Evolutionary conservation across 2,888 invertebrate species (phyloP), one percentile per base, ranked within the genome.

Genomic region (Eupeodes luniger): DNA sequence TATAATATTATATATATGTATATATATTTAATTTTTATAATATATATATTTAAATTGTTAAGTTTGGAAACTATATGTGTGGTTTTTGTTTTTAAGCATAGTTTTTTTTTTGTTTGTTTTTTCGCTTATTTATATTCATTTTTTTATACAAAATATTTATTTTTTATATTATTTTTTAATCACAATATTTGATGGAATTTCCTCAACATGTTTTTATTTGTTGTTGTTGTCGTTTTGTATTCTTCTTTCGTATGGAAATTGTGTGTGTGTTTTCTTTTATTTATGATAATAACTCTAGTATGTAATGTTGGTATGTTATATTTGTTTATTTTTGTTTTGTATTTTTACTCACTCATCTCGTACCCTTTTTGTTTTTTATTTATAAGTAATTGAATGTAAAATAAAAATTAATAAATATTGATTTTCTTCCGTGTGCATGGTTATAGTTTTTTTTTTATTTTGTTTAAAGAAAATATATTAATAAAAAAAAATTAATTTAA

Each of bases 121-220:
- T 74, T 59, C 64, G 83, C 79, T 85, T 85, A 70, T 78, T 77
- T 81, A 85, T 81, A 81, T 53, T 69, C 40, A 67, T 79, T 61
- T 80, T 80, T 87, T 83, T 87, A 87, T 83, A 87, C 80, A 87
- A 87, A 83, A 87, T 87, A 83, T 87, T 83, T 87, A 83, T 87
- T 83, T 80, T 82, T 62, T 77, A 67, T 11, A 72, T 78, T 19
- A 55, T 55, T 59, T 80, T 83, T 87, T 87, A 87, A 87, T 87
- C 87, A 87, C 87, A 87, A 83, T 87, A 83, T 83, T 87, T 87
- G 87, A 87, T 87, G 87, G 87, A 87, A 87, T 87, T 87, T 67
- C 87, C 83, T 77, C 87, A 87, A 87, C 83, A 81, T 87, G 87
- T 76, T 79, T 67, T 79, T 74, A 7, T 77, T 76, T 79, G 79